Evolutionary conservation across 2,888 invertebrate genomes (phyloP).

Genomic region (Drepanosiphum platanoidis): DNA sequence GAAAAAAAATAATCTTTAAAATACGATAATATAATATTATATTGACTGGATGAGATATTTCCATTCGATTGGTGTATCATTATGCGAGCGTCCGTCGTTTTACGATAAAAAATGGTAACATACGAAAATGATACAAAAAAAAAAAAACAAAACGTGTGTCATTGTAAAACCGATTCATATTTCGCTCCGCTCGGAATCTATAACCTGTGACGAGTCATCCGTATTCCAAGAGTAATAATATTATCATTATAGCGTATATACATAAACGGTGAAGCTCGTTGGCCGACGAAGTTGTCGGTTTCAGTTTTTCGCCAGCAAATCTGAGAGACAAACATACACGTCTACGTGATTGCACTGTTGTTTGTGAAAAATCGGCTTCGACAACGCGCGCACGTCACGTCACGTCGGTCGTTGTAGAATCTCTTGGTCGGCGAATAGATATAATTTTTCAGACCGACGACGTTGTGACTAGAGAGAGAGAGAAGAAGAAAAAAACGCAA

Average conservation of each 20-base stretch:
- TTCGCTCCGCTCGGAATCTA: background rate
- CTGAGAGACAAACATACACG: background rate
- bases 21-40: too few relatives aligned
- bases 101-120: background rate
- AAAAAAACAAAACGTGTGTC: background rate
- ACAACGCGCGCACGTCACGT: too few relatives aligned
- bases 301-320: too few relatives aligned
- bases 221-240: too few relatives aligned
- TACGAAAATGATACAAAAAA: too few relatives aligned
- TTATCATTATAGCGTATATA: background rate
- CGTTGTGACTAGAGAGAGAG: too few relatives aligned
- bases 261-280: background rate
- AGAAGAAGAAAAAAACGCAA: background rate
- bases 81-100: background rate
- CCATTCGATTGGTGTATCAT: background rate
- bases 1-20: background rate
- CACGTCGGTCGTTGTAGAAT: too few relatives aligned
- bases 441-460: background rate
- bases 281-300: background rate
- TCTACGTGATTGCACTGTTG: too few relatives aligned
- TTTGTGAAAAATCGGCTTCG: too few relatives aligned
- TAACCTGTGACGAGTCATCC: background rate
- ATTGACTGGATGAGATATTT: background rate
- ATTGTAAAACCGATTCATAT: background rate
- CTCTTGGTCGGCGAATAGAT: too few relatives aligned